Evolutionary conservation across 1,140 invertebrate species (phyloP), one percentile per base, ranked within the genome.

Genomic region (Euwallacea fornicatus): DNA sequence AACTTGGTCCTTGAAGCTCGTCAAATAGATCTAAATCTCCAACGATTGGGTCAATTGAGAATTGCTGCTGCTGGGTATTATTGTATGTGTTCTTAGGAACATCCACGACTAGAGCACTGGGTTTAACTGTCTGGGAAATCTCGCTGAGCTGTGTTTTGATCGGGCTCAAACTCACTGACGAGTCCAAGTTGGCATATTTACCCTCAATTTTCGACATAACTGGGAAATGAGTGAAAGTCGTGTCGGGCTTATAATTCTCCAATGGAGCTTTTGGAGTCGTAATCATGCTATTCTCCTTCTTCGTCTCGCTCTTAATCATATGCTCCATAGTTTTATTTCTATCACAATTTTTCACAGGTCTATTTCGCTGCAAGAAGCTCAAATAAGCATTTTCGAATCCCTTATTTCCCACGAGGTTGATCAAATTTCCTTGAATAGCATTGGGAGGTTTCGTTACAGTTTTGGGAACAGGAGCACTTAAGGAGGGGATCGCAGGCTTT

Each of bases 331-430:
- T 50, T 50, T 10, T 50, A 11, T 50, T 50, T 15, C 11, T 10
- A 15, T 15, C 10, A 21, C 16, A 15, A 56, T 21, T 56, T 56
- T 56, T 8, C 13, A 50, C 46, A 50, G 46, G 46, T 6, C 13
- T 50, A 4, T 11, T 61, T 21, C 11, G 11, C 21, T 61, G 21
- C 42, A 75, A 50, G 46, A 75, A 75, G 11, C 62, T 69, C 43
- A 75, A 66, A 55, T 73, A 75, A 21, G 66, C 72, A n/a, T 61
- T 74, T 62, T 75, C 69, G 47, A 65, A 75, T 6, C 73, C 68
- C 42, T 63, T 60, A 43, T 60, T 54, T 10, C 33, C 56, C 11
- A 9, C 10, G 1, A n/a, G 15, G 41, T 11, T 42, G 16, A 15
- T 21, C 2, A 10, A 10, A 33, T 3, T 47, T n/a, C 60, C 53